Percentiles rank a stretch among this genome's conserved stretches.
phyloP scores from a whole-genome alignment of 1,140 invertebrate genomes.

The Sarcophaga bullata region DNA sequence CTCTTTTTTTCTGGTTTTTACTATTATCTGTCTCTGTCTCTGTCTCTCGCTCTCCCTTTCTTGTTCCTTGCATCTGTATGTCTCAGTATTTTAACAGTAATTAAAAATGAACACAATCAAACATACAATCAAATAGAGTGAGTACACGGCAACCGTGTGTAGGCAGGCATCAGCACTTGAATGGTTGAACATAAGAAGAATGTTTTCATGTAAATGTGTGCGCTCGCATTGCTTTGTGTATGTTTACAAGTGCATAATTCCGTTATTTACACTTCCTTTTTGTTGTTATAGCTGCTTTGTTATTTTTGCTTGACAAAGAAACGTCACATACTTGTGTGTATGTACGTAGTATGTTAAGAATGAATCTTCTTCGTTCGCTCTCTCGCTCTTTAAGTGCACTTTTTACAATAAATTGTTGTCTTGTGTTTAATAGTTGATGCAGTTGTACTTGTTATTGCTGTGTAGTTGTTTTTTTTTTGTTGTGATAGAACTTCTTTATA shows the following conservation, averaged over 20 bases:
- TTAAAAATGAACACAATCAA: too few relatives aligned
- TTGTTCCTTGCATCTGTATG: too few relatives aligned
- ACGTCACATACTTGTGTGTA: not conserved
- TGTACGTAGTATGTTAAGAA: not conserved
- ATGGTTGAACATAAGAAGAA: too few relatives aligned
- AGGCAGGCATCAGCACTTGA: too few relatives aligned
- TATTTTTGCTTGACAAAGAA: slow-evolving; percentile 10
- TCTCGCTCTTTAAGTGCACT: slow-evolving; percentile 4
- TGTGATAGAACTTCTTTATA: slow-evolving; percentile 3
- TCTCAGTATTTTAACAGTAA: too few relatives aligned
- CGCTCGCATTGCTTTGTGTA: not conserved
- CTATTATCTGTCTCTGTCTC: too few relatives aligned
- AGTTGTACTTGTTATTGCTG: not conserved
- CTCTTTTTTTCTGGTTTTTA: too few relatives aligned
- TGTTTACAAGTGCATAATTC: slow-evolving; percentile 26
- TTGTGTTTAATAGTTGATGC: not conserved
- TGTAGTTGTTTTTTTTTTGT: not conserved
- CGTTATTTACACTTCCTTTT: slow-evolving; percentile 18
- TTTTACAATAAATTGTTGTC: slow-evolving; percentile 14
- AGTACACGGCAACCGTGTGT: too few relatives aligned
- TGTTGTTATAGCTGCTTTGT: not conserved
- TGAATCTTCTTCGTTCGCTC: not conserved
- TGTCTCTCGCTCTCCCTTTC: too few relatives aligned
- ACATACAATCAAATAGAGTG: too few relatives aligned
- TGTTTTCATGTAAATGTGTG: not conserved